Percentiles rank a stretch among this genome's conserved stretches.
These are phyloP conservation scores for Apantesis nais DNA, from an alignment of 2,888 invertebrate species.

Conservation along the genomic window DNA sequence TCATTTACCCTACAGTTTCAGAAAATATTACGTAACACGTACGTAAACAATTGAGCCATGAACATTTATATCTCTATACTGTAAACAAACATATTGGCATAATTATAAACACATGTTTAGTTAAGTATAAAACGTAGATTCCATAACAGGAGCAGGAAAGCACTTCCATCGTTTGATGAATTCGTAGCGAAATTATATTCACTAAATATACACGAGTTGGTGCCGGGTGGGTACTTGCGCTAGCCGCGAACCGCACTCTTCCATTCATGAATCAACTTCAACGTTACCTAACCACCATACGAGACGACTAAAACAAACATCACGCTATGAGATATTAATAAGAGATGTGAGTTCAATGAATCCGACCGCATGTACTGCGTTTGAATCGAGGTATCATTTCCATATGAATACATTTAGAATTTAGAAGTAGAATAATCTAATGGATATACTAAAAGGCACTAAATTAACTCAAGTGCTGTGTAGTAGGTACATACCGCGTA, in stretches of 20 bases:
- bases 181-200: conserved; percentile 76
- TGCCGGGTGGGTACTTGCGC: conserved; percentile 64
- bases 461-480: background rate
- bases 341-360: conserved; percentile 82
- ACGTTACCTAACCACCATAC: conserved; percentile 79
- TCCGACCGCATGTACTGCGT: conserved; percentile 65
- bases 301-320: conserved; percentile 79
- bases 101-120: conserved; percentile 38
- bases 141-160: too few species aligned
- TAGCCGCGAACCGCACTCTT: conserved; percentile 66
- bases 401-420: conserved; percentile 49
- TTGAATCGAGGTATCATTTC: conserved; percentile 70
- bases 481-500: background rate
- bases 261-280: conserved; percentile 85
- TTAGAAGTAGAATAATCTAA: background rate
- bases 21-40: background rate
- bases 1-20: background rate
- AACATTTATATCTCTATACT: background rate
- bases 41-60: background rate
- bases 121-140: conserved; percentile 65
- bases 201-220: conserved; percentile 78
- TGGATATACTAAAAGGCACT: background rate
- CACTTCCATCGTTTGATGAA: conserved; percentile 78
- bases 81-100: background rate
- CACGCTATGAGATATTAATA: conserved; percentile 80